phyloP scores from a whole-genome alignment of 1,140 invertebrate species.

The Drosophila burlai region DNA sequence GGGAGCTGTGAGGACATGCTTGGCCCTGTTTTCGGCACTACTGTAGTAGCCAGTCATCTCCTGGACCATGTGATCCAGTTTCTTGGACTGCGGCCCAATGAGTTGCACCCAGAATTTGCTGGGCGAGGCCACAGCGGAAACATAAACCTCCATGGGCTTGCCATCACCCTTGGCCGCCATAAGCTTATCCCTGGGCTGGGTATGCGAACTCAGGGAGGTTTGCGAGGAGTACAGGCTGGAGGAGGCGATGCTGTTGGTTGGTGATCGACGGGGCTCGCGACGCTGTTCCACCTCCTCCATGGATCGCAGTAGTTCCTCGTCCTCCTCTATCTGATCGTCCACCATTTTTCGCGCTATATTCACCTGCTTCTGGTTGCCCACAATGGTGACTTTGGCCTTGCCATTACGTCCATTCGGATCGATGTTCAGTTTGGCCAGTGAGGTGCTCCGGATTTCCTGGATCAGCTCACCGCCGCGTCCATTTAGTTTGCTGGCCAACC shows the following conservation, averaged over 20 bases:
- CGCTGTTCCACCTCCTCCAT: constrained; percentile 86
- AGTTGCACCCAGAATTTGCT: constrained; percentile 94
- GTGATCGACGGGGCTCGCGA: constrained; percentile 86
- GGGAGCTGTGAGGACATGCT: constrained; percentile 87
- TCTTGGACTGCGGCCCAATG: constrained; percentile 88
- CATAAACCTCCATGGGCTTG: constrained; percentile 91
- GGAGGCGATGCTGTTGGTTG: constrained; percentile 63
- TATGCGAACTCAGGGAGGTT: constrained; percentile 72
- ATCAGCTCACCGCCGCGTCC: constrained; percentile 90
- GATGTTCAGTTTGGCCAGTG: constrained; percentile 75
- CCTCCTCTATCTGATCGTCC: constrained; percentile 88
- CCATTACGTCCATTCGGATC: constrained; percentile 75
- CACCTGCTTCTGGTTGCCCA: constrained; percentile 88
- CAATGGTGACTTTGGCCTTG: constrained; percentile 86
- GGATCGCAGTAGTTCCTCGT: constrained; percentile 85
- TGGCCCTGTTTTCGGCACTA: constrained; percentile 87
- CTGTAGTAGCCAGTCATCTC: constrained; percentile 93
- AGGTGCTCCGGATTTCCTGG: constrained; percentile 87
- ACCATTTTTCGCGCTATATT: constrained; percentile 87
- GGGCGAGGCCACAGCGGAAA: constrained; percentile 92
- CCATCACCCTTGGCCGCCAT: constrained; percentile 85
- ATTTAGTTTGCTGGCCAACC: constrained; percentile 89
- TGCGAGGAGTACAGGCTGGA: constrained; percentile 81
- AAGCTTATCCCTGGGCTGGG: constrained; percentile 76
- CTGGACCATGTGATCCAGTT: constrained; percentile 90